Percentiles rank a stretch among this genome's conserved stretches.
These are phyloP conservation scores for Ciconia stormi DNA, from an alignment of 2,113 vertebrate species.

Conservation along the genomic window DNA sequence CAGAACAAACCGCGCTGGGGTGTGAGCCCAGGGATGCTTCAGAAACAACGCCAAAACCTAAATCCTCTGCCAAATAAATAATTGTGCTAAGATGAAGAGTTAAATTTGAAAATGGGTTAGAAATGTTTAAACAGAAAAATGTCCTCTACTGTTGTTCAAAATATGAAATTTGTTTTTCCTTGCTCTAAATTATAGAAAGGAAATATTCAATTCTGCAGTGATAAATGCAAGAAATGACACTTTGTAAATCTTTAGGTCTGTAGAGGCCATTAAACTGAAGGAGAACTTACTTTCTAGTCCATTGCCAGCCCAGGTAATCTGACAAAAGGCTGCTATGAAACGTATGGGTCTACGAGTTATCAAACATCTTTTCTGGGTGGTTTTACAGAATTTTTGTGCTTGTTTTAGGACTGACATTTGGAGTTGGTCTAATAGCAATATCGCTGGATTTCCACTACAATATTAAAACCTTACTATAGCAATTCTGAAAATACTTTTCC, in stretches of 20 bases:
- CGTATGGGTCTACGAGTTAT: rapidly evolving
- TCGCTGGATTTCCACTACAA: not conserved
- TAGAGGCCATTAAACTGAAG: not conserved
- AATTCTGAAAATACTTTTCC: not conserved
- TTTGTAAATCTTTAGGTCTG: not conserved
- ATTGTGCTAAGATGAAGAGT: not conserved
- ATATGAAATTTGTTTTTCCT: not conserved
- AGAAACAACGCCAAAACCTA: rapidly evolving
- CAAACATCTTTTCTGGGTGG: not conserved
- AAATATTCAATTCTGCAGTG: not conserved
- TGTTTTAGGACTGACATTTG: not conserved
- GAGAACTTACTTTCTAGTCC: not conserved
- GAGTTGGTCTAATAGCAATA: not conserved
- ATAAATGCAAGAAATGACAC: not conserved
- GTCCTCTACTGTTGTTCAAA: not conserved
- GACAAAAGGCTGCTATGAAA: not conserved
- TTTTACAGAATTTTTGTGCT: not conserved
- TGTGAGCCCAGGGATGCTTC: rapidly evolving
- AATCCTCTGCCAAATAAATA: not conserved
- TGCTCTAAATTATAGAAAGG: not conserved
- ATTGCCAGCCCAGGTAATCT: not conserved
- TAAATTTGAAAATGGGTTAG: not conserved
- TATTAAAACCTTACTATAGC: not conserved
- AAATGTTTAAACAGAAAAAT: not conserved
- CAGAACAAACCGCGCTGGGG: rapidly evolving